These are phyloP conservation scores for Lathronympha strigana DNA, from an alignment of 2,888 invertebrate species.

Conservation along the genomic window DNA sequence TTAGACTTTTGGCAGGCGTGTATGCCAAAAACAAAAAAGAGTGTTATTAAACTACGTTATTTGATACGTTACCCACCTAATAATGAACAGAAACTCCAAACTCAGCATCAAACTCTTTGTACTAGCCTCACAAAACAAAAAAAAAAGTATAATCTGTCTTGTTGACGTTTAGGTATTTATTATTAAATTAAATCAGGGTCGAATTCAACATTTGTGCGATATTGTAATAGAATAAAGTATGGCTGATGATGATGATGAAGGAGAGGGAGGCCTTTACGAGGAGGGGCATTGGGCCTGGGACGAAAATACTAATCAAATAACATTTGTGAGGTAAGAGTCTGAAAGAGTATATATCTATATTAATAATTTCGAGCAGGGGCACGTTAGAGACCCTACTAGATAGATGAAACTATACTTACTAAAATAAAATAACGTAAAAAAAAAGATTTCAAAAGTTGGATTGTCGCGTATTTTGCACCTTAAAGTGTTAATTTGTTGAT, in stretches of 20 bases:
- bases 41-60: no score
- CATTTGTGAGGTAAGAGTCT: constrained; percentile 64
- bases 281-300: constrained; percentile 83
- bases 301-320: constrained; percentile 56
- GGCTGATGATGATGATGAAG: constrained; percentile 76
- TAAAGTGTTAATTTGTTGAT: no score
- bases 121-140: not conserved
- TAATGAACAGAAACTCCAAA: not conserved
- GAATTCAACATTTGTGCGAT: not conserved
- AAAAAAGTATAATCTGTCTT: not conserved
- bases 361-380: no score
- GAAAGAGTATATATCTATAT: not conserved
- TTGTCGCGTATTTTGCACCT: no score
- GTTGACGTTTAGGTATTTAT: constrained; percentile 10
- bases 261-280: constrained; percentile 66
- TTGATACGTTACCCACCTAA: no score
- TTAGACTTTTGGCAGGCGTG: no score
- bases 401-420: no score
- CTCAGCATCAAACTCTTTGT: not conserved
- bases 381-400: no score
- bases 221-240: constrained; percentile 48
- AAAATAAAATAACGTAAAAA: no score
- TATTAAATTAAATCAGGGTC: constrained; percentile 40
- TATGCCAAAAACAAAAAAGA: no score
- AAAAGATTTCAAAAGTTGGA: no score